Evolutionary conservation across 2,888 invertebrate genomes (phyloP).

Genomic region (Abrostola triplasia): DNA sequence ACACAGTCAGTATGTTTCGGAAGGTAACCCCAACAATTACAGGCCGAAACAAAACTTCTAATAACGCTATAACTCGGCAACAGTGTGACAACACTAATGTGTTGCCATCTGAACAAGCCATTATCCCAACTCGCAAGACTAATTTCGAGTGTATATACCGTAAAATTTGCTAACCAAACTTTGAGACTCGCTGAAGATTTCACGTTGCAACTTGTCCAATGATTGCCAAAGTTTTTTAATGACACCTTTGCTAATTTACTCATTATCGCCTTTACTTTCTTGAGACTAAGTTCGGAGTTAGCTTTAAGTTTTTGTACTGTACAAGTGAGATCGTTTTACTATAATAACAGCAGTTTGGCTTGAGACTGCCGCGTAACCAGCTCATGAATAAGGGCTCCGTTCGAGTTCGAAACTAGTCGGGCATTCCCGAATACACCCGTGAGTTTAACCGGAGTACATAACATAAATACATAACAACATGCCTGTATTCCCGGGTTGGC

Average conservation of each 20-base stretch:
- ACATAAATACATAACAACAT: too few relatives aligned
- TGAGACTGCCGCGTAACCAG: too few relatives aligned
- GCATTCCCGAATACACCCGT: too few relatives aligned
- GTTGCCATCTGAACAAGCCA: constrained; percentile 20
- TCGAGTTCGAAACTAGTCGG: too few relatives aligned
- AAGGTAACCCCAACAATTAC: too few relatives aligned
- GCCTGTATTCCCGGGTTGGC: too few relatives aligned
- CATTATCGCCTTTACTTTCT: constrained; percentile 31
- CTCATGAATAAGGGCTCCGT: too few relatives aligned
- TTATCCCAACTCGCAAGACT: constrained; percentile 24
- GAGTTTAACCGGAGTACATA: too few relatives aligned
- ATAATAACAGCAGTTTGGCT: too few relatives aligned
- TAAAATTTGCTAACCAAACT: constrained; percentile 46
- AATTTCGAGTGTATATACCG: constrained; percentile 46
- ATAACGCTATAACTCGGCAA: constrained; percentile 34
- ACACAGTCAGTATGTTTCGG: too few relatives aligned
- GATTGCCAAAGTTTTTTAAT: constrained; percentile 49
- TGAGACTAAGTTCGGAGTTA: constrained; percentile 8
- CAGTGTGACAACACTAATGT: constrained; percentile 33
- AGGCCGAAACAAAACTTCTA: constrained; percentile 25
- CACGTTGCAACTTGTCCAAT: constrained; percentile 33
- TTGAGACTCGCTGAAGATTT: constrained; percentile 32
- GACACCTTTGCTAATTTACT: constrained; percentile 42
- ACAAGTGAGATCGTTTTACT: too few relatives aligned
- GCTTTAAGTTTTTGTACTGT: constrained; percentile 18